phyloP scores from a whole-genome alignment of 2,888 invertebrate genomes.

The Nymphalis c-album region DNA sequence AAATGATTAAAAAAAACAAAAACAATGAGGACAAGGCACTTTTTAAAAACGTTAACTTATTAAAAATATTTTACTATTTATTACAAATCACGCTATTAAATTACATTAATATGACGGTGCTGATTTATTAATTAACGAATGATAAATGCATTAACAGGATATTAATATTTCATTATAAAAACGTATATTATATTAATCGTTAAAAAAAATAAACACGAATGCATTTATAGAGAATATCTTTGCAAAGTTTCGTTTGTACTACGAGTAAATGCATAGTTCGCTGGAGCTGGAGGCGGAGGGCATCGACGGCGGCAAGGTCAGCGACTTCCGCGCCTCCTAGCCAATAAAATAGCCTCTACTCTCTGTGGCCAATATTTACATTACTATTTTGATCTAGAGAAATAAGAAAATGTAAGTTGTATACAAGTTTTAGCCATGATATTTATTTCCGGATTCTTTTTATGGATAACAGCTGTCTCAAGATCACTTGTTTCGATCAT shows the following conservation, averaged over 20 bases:
- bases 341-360: conserved; percentile 45
- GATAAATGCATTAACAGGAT: too few species aligned
- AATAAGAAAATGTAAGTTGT: conserved; percentile 7
- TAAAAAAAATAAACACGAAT: not conserved
- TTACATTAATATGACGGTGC: too few species aligned
- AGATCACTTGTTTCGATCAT: not conserved
- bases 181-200: not conserved
- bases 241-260: conserved; percentile 14
- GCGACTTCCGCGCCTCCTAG: conserved; percentile 64
- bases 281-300: conserved; percentile 49
- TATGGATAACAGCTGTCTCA: conserved; percentile 14
- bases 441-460: conserved; percentile 15
- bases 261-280: conserved; percentile 33
- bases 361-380: conserved; percentile 5
- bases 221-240: conserved; percentile 1
- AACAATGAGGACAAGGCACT: too few species aligned
- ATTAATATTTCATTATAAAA: not conserved
- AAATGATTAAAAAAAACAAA: too few species aligned
- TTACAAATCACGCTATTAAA: too few species aligned
- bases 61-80: too few species aligned
- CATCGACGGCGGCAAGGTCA: conserved; percentile 66
- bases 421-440: conserved; percentile 9
- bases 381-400: not conserved
- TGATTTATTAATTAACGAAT: too few species aligned
- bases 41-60: too few species aligned